phyloP scores from a whole-genome alignment of 2,888 invertebrate genomes.

The Lutraria lutraria region DNA sequence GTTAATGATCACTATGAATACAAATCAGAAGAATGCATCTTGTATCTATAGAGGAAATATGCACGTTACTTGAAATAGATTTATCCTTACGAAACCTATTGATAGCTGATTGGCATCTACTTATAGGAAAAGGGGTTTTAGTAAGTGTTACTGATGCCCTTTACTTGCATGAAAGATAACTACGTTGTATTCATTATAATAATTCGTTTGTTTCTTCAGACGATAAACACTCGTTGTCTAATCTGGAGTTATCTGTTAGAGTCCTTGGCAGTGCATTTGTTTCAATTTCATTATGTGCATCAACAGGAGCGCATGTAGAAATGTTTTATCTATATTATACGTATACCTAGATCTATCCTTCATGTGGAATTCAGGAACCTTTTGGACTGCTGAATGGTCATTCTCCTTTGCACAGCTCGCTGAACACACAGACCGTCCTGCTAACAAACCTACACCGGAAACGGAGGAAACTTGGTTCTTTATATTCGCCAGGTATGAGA shows the following conservation, averaged over 20 bases:
- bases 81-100: no score
- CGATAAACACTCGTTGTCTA: background rate
- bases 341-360: background rate
- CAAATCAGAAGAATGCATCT: no score
- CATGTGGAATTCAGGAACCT: slow-evolving; percentile 59
- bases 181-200: background rate
- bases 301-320: background rate
- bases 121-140: no score
- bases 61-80: no score
- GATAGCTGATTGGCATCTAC: no score
- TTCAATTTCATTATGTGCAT: background rate
- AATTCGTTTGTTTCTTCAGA: background rate
- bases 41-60: no score
- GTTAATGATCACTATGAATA: no score
- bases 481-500: slow-evolving; percentile 71
- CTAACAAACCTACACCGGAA: slow-evolving; percentile 45
- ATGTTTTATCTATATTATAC: background rate
- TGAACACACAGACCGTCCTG: slow-evolving; percentile 60
- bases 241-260: background rate
- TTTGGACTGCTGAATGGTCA: slow-evolving; percentile 74
- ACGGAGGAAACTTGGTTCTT: slow-evolving; percentile 73
- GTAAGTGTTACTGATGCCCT: no score
- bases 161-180: no score
- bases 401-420: slow-evolving; percentile 67
- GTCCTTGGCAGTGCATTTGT: background rate